phyloP scores from a whole-genome alignment of 2,113 vertebrate genomes.

The Gopherus flavomarginatus region DNA sequence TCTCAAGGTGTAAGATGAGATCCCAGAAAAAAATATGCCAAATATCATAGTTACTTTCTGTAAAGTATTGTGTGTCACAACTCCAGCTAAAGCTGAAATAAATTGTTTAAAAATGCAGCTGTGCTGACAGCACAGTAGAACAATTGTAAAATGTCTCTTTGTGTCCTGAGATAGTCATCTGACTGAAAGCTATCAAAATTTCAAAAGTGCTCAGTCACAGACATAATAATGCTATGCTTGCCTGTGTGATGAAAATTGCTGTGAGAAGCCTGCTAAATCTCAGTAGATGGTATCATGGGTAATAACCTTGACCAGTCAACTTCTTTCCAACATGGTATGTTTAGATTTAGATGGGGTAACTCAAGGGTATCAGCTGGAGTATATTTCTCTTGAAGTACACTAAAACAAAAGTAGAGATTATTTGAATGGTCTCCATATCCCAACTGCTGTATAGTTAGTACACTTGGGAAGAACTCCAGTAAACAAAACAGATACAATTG shows the following conservation, averaged over 20 bases:
- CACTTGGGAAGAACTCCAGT: background rate
- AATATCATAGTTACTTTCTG: background rate
- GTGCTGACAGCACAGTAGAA: background rate
- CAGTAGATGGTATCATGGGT: constrained; percentile 20
- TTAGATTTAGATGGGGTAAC: background rate
- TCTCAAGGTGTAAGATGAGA: background rate
- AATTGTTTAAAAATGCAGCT: constrained; percentile 26
- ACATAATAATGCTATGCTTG: constrained; percentile 22
- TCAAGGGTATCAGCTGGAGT: background rate
- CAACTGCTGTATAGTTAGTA: background rate
- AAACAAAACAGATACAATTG: background rate
- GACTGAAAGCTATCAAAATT: constrained; percentile 48
- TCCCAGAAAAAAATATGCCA: background rate
- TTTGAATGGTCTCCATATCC: background rate
- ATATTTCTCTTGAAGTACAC: background rate
- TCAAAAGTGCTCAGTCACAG: constrained; percentile 29
- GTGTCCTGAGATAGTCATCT: constrained; percentile 35
- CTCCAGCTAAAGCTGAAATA: constrained; percentile 19
- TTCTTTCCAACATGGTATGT: constrained; percentile 2
- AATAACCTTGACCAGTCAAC: constrained; percentile 28
- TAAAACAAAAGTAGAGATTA: constrained; percentile 18
- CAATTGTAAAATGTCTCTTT: constrained; percentile 41
- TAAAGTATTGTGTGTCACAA: background rate
- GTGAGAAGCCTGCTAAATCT: constrained; percentile 12
- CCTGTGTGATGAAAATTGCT: constrained; percentile 38